Base-by-base conservation (phyloP, 2,113 vertebrate genomes). In the Scalopus aquaticus region DNA sequence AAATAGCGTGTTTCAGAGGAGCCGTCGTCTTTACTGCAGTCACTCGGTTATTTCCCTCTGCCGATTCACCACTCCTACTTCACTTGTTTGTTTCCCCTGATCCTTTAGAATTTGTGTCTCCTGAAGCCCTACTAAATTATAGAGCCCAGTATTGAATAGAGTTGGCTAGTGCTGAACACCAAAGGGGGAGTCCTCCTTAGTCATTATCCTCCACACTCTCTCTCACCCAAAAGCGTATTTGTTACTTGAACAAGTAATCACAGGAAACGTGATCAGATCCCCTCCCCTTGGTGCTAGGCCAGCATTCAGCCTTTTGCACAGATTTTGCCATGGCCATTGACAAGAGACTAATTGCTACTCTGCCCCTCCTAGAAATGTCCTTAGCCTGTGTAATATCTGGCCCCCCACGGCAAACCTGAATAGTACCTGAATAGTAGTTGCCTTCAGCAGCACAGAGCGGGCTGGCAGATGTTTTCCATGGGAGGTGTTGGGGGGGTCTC, bases 281-380 rank as follows among this genome's bases (percentile, higher is more conserved):
- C 80, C 93, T 76, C 56, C 80, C 39, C 54, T 84, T 93, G 78
- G 65, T 83, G 13, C 58, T 32, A 69, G 39, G 91, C 89, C 86
- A 97, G 0, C 78, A 73, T 77, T 84, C 86, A 94, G 85, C 58
- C 94, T 83, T 70, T 39, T 35, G 69, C 70, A 62, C 77, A 88
- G 92, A 96, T 84, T 86, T 90, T 72, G 74, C 58, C 73, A 37
- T 10, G 94, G 86, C 60, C 37, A 1, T 93, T 94, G 82, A 74
- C 88, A 87, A 64, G 93, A 83, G 94, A 94, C 95, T 91, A 80
- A 94, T 77, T 93, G 86, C 86, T 49, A 17, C 64, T 67, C 73
- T 95, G 32, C 22, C n/a, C 17, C 17, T 79, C 69, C 84, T 88
- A 74, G 84, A 88, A 95, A 62, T 39, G 62, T 69, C 37, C 60